These are phyloP conservation scores for Belgica antarctica DNA, from an alignment of 2,888 invertebrate genomes.

Conservation along the genomic window DNA sequence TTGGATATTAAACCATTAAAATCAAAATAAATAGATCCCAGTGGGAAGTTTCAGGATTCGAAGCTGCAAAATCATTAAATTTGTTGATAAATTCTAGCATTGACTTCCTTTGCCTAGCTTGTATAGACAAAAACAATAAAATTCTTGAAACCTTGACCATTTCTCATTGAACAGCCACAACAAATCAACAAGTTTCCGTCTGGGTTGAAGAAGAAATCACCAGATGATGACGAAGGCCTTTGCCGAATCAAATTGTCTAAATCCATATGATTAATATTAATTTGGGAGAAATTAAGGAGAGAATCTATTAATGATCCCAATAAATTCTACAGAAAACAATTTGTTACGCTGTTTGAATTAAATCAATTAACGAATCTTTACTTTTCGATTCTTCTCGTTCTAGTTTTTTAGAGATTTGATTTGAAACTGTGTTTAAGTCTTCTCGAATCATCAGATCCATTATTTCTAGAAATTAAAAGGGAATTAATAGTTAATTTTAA, in stretches of 20 bases:
- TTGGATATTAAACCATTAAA: slow-evolving; percentile 15
- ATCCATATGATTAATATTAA: slow-evolving; percentile 39
- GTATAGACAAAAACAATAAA: no score
- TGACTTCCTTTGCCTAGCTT: no score
- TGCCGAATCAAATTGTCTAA: slow-evolving; percentile 21
- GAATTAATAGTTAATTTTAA: slow-evolving; percentile 26
- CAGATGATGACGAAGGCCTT: neutral
- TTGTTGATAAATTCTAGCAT: no score
- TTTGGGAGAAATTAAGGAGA: slow-evolving; percentile 25
- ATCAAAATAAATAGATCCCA: slow-evolving; percentile 16
- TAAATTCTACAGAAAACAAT: slow-evolving; percentile 24
- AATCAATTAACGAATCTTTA: slow-evolving; percentile 33
- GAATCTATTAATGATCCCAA: slow-evolving; percentile 35
- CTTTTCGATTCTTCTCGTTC: neutral
- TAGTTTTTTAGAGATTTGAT: neutral
- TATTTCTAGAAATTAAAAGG: neutral
- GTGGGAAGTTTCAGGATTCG: neutral
- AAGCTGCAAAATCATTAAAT: neutral
- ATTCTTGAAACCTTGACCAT: no score
- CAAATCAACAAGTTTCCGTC: neutral
- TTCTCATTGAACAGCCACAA: neutral
- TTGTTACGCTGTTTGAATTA: slow-evolving; percentile 42
- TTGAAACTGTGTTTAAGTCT: neutral
- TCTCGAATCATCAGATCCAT: slow-evolving; percentile 14
- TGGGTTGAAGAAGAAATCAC: neutral